Evolutionary conservation across 2,888 invertebrate genomes (phyloP).

Genomic region (Synanthedon andrenaeformis): DNA sequence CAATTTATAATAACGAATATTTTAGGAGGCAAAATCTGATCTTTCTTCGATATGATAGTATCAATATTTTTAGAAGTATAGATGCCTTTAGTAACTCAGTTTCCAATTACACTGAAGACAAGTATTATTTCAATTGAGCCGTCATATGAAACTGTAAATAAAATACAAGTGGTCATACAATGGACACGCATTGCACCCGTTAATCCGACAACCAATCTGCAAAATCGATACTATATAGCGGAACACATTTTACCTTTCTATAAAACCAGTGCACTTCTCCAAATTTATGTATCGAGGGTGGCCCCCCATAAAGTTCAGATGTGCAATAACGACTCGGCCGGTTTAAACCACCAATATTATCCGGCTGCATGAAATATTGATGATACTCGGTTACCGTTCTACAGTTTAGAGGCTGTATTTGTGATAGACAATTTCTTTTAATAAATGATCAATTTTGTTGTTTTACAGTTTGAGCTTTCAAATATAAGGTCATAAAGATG

Average conservation of each 20-base stretch:
- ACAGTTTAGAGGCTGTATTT: background rate
- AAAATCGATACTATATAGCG: slow-evolving; percentile 58
- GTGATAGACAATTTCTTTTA: no score
- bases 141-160: background rate
- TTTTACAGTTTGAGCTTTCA: no score
- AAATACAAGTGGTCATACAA: background rate
- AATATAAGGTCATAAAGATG: no score
- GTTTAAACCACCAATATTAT: slow-evolving; percentile 58
- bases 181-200: slow-evolving; percentile 11
- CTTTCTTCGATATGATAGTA: no score
- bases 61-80: no score
- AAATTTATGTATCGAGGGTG: slow-evolving; percentile 62
- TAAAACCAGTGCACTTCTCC: slow-evolving; percentile 52
- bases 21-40: no score
- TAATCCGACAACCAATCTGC: slow-evolving; percentile 33
- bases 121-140: no score
- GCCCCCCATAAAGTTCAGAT: slow-evolving; percentile 61
- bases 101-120: no score
- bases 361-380: slow-evolving; percentile 58
- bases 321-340: slow-evolving; percentile 56
- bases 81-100: no score
- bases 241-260: slow-evolving; percentile 47
- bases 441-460: no score
- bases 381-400: slow-evolving; percentile 17
- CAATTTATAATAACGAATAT: no score